Percentiles rank a stretch among this genome's conserved stretches.
Conservation (phyloP, 2,888 invertebrate species). For the Parasteatoda lunata region DNA sequence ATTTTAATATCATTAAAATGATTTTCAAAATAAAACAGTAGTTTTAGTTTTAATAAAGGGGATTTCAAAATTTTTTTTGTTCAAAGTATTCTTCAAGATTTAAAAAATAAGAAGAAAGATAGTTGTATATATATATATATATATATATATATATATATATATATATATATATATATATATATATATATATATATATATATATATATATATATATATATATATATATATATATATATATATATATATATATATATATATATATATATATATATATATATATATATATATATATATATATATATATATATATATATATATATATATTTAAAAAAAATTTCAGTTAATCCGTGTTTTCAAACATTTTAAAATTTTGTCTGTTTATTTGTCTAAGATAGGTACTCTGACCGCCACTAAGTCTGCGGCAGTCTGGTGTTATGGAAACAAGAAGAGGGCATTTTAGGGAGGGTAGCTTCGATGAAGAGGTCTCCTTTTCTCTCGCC, state of each 20-base stretch:
- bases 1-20: neutral
- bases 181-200: conserved; percentile 12
- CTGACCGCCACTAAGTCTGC: no score
- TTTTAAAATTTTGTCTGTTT: no score
- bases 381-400: no score
- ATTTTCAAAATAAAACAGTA: no score
- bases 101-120: neutral
- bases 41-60: no score
- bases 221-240: conserved; percentile 15
- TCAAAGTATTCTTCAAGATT: neutral
- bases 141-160: conserved; percentile 10
- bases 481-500: no score
- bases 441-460: no score
- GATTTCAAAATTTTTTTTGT: no score
- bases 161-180: conserved; percentile 23
- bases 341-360: no score
- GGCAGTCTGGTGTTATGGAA: no score
- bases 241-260: conserved; percentile 6
- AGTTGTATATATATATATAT: neutral
- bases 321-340: no score
- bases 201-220: conserved; percentile 19
- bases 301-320: conserved; percentile 7
- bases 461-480: no score
- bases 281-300: conserved; percentile 5
- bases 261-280: conserved; percentile 5